These are phyloP conservation scores for Noctilio leporinus DNA, from an alignment of 2,113 vertebrate genomes.

Conservation along the genomic window DNA sequence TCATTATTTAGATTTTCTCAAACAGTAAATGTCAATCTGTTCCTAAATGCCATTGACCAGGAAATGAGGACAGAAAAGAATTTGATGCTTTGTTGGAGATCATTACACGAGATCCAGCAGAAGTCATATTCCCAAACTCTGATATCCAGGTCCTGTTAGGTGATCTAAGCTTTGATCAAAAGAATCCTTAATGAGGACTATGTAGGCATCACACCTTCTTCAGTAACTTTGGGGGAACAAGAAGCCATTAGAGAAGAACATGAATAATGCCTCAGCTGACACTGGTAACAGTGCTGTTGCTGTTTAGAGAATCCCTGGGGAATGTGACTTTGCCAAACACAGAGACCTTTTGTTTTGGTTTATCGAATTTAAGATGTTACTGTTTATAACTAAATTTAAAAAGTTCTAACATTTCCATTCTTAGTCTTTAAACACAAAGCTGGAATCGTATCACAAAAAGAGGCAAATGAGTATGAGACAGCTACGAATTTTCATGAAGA, in stretches of 20 bases:
- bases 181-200: constrained; percentile 36
- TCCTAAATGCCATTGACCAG: not conserved
- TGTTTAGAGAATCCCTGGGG: constrained; percentile 44
- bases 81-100: not conserved
- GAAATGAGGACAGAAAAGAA: constrained; percentile 3
- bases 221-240: constrained; percentile 34
- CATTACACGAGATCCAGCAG: not conserved
- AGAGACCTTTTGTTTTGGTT: constrained; percentile 52
- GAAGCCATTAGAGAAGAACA: constrained; percentile 39
- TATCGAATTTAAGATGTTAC: constrained; percentile 50
- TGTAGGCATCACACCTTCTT: constrained; percentile 8
- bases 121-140: constrained; percentile 24
- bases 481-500: constrained; percentile 28
- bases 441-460: not conserved
- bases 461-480: not conserved
- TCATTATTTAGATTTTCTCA: constrained; percentile 3
- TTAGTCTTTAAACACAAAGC: constrained; percentile 39
- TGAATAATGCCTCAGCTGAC: constrained; percentile 49
- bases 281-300: constrained; percentile 43
- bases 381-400: constrained; percentile 33
- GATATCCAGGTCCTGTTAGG: not conserved
- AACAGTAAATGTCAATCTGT: not conserved
- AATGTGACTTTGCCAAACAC: constrained; percentile 34
- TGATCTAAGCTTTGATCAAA: constrained; percentile 37
- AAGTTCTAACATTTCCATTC: constrained; percentile 1